Base-by-base conservation (phyloP, 2,797 vertebrate genomes). In the Melanotaenia maccullochi region DNA sequence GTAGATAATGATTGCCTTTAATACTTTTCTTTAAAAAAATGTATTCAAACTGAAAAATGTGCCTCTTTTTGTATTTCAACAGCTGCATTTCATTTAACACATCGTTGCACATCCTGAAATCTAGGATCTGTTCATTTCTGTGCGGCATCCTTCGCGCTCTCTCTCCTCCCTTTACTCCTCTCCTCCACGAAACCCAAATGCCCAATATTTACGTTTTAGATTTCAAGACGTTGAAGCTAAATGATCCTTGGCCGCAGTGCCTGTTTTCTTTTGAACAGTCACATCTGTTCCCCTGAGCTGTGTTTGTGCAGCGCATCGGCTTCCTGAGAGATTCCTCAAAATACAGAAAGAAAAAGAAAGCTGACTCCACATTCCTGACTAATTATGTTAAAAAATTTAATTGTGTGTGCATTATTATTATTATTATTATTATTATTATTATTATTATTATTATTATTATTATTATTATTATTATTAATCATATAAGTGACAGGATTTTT, bases 11-110 rank as follows among this genome's bases (percentile, higher is more conserved):
- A 79, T 78, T 65, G 65, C 67, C 85, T 87, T 52, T 70, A 78
- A 89, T 49, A 49, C 20, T 9, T 49, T 49, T 8, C 20, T 49
- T 16, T 18, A 42, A 42, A 49, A 49, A 49, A 49, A 42, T 22
- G 20, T 49, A 49, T 89, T 86, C 89, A 67, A 89, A 86, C 76
- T 84, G 85, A 87, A 75, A 83, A 49, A 59, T n/a, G 22, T 30
- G 2, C 77, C 84, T 76, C 64, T 77, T 87, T 90, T 89, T 89
- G 70, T 85, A 82, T 92, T 93, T 93, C 89, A 90, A 90, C 94
- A 94, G 94, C 94, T 95, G 95, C 91, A 90, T 95, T 95, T 94
- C 90, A 95, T 95, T 95, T 94, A 95, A 94, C 93, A 95, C 94
- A 93, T 92, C 94, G 90, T 87, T 95, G 95, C 94, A 95, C 94